Conservation (phyloP, 1,140 invertebrate genomes). For the Ridgeia piscesae region DNA sequence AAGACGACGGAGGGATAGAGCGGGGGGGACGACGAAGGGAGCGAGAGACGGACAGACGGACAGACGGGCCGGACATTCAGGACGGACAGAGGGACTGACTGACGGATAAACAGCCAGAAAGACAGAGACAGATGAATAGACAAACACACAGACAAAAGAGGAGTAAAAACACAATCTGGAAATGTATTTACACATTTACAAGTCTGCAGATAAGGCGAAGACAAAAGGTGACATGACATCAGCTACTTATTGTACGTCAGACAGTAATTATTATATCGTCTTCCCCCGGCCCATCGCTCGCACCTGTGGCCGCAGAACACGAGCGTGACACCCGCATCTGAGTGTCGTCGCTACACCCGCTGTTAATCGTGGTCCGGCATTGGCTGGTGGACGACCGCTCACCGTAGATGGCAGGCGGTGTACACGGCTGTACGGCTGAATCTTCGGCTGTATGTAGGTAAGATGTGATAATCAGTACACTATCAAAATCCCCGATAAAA, state of each 20-base stretch:
- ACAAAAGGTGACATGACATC: not conserved
- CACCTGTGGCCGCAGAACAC: not conserved
- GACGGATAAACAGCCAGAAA: too few species aligned
- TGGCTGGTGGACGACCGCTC: not conserved
- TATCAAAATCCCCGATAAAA: not conserved
- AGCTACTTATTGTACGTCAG: not conserved
- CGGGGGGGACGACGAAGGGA: too few species aligned
- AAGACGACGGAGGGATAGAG: too few species aligned
- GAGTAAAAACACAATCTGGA: not conserved
- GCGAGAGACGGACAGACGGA: too few species aligned
- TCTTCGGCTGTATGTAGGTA: not conserved
- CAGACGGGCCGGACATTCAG: too few species aligned
- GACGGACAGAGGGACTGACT: too few species aligned
- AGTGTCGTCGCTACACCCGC: not conserved
- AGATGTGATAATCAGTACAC: not conserved
- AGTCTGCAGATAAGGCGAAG: too few species aligned
- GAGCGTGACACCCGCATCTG: not conserved
- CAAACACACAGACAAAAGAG: too few species aligned
- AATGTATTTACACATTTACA: not conserved
- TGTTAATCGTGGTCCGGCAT: not conserved
- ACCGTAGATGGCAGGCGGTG: not conserved
- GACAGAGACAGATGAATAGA: too few species aligned
- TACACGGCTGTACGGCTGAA: not conserved
- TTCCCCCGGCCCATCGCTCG: too few species aligned
- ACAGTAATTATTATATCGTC: not conserved